Evolutionary conservation across 1,140 invertebrate species (phyloP).

Genomic region (Scaptodrosophila lebanonensis): DNA sequence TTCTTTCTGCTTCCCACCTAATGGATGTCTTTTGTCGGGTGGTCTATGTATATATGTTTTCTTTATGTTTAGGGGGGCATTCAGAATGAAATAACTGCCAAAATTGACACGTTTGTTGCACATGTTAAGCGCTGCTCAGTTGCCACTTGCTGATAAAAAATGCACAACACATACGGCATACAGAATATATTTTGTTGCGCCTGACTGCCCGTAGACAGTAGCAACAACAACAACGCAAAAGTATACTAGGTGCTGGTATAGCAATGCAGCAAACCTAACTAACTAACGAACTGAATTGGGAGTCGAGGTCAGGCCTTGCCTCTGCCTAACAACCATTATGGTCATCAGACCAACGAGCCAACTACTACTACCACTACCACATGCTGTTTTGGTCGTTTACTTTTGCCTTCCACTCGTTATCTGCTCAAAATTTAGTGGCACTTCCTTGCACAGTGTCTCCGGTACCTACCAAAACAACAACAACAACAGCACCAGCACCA

Average conservation of each 20-base stretch:
- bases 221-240: no score
- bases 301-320: no score
- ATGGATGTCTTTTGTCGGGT: neutral
- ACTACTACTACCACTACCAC: constrained; percentile 23
- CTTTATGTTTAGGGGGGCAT: constrained; percentile 9
- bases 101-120: constrained; percentile 46
- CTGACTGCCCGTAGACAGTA: constrained; percentile 3
- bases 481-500: constrained; percentile 34
- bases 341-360: no score
- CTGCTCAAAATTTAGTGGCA: constrained; percentile 71
- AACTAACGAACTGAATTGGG: no score
- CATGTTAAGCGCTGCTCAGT: constrained; percentile 38
- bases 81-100: constrained; percentile 41
- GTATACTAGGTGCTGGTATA: no score
- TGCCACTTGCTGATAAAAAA: no score
- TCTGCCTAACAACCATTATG: no score
- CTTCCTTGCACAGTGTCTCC: constrained; percentile 67
- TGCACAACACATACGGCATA: constrained; percentile 32
- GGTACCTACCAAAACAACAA: constrained; percentile 35
- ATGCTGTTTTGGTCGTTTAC: constrained; percentile 46
- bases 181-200: constrained; percentile 34
- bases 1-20: no score
- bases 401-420: constrained; percentile 44
- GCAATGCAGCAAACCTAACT: no score
- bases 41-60: neutral